Conservation (phyloP, 1,140 invertebrate genomes). For the Dinoponera quadriceps region DNA sequence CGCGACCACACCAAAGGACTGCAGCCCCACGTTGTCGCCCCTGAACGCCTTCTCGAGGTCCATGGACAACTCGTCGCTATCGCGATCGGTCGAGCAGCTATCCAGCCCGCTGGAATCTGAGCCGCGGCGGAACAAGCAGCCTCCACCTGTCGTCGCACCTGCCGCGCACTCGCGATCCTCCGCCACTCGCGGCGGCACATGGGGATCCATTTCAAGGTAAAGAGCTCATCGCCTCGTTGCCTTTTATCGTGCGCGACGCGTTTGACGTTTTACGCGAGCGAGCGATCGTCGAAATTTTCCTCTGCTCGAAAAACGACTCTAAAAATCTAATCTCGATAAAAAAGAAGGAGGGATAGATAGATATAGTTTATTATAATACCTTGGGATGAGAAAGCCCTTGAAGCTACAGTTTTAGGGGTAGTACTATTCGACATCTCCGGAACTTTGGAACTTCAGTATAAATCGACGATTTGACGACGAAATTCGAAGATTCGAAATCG, state of each 20-base stretch:
- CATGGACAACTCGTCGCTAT: conserved; percentile 89
- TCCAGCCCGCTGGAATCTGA: conserved; percentile 88
- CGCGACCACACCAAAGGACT: conserved; percentile 93
- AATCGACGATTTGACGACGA: too few relatives aligned
- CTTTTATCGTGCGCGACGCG: neutral
- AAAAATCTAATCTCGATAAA: too few relatives aligned
- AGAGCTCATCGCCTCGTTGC: neutral
- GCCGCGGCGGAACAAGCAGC: conserved; percentile 83
- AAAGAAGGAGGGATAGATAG: too few relatives aligned
- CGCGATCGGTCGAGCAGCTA: conserved; percentile 92
- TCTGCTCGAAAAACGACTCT: too few relatives aligned
- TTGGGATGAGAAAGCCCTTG: too few relatives aligned
- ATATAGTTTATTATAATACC: too few relatives aligned
- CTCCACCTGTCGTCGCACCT: conserved; percentile 80
- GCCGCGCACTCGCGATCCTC: conserved; percentile 84
- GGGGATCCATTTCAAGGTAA: conserved; percentile 86
- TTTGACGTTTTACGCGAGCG: too few relatives aligned
- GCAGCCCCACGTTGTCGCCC: conserved; percentile 92
- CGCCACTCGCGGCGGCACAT: conserved; percentile 84
- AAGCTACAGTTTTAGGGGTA: too few relatives aligned
- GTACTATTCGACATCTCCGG: too few relatives aligned
- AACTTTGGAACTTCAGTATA: too few relatives aligned
- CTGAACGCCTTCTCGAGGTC: conserved; percentile 92
- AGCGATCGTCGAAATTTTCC: too few relatives aligned
- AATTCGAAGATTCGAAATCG: too few relatives aligned